Evolutionary conservation across 92 coral and sea anemone species (phyloP).

Genomic region (Epizoanthus rinbou): DNA sequence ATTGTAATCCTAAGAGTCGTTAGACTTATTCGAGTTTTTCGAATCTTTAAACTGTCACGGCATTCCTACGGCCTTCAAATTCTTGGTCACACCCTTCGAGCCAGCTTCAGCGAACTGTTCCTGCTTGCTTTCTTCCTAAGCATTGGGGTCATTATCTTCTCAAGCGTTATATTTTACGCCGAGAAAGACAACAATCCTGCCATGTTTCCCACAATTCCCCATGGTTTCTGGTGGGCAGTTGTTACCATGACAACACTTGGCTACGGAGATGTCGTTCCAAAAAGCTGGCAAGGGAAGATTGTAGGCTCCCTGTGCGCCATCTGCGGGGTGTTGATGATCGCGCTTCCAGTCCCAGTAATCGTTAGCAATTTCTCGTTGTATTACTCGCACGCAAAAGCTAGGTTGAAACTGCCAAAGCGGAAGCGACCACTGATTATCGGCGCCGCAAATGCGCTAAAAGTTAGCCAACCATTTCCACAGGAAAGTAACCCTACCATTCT

Average conservation of each 20-base stretch:
- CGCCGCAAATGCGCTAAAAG: slow-evolving; percentile 92
- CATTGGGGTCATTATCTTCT: slow-evolving; percentile 95
- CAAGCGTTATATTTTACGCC: slow-evolving; percentile 92
- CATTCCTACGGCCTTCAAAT: slow-evolving; percentile 99
- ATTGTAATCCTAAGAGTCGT: slow-evolving; percentile 86
- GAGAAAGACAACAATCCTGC: slow-evolving; percentile 69
- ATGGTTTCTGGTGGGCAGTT: slow-evolving; percentile 99
- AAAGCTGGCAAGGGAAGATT: slow-evolving; percentile 80
- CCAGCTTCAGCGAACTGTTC: slow-evolving; percentile 94
- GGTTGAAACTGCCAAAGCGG: slow-evolving; percentile 78
- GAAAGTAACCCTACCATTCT: slow-evolving; percentile 68
- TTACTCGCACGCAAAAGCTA: slow-evolving; percentile 98
- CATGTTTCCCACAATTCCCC: slow-evolving; percentile 89
- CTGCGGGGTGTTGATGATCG: slow-evolving; percentile 93
- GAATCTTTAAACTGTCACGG: slow-evolving; percentile 93
- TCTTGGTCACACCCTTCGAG: slow-evolving; percentile 92
- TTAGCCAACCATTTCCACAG: slow-evolving; percentile 83
- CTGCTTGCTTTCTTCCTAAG: slow-evolving; percentile 90
- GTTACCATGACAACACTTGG: slow-evolving; percentile 99
- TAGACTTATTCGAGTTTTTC: slow-evolving; percentile 92
- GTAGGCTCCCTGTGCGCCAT: slow-evolving; percentile 97
- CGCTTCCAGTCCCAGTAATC: slow-evolving; percentile 96
- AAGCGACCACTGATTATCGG: slow-evolving; percentile 93
- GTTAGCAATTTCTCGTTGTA: slow-evolving; percentile 97
- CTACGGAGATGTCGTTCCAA: slow-evolving; percentile 92